Percentiles rank a stretch among this genome's conserved stretches.
Conservation (phyloP, 2,113 vertebrate species). For the Circaetus cinerascens region DNA sequence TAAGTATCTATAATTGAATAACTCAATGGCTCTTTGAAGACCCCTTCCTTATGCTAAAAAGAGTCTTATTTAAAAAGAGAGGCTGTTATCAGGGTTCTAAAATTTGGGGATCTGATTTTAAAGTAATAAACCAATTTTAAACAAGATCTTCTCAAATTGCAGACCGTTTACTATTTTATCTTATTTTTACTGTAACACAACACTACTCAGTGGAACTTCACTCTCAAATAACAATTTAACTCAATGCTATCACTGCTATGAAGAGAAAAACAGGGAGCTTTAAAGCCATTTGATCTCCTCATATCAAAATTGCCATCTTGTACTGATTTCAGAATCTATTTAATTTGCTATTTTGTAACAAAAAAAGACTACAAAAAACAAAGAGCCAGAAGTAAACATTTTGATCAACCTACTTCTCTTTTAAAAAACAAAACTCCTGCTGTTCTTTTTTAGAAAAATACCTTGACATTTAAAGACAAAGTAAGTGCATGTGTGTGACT, state of each 20-base stretch:
- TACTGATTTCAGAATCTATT: background rate
- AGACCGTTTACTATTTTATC: background rate
- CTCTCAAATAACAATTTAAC: background rate
- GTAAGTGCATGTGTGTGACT: background rate
- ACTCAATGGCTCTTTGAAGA: background rate
- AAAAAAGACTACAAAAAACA: background rate
- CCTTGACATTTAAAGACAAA: background rate
- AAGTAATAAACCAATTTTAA: background rate
- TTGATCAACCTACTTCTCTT: background rate
- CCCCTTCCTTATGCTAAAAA: background rate
- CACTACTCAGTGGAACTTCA: background rate
- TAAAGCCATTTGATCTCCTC: constrained; percentile 8
- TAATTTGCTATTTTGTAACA: background rate
- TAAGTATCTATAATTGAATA: background rate
- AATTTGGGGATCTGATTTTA: background rate
- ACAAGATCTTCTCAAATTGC: background rate
- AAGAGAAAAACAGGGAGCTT: background rate
- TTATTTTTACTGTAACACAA: background rate
- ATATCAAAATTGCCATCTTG: background rate
- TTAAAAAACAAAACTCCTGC: background rate
- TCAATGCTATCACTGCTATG: background rate
- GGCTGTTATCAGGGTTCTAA: background rate
- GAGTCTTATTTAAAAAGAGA: background rate
- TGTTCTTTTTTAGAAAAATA: background rate
- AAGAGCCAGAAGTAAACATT: constrained; percentile 4